phyloP scores from a whole-genome alignment of 1,140 invertebrate species.

The Harlomillsia oculata region DNA sequence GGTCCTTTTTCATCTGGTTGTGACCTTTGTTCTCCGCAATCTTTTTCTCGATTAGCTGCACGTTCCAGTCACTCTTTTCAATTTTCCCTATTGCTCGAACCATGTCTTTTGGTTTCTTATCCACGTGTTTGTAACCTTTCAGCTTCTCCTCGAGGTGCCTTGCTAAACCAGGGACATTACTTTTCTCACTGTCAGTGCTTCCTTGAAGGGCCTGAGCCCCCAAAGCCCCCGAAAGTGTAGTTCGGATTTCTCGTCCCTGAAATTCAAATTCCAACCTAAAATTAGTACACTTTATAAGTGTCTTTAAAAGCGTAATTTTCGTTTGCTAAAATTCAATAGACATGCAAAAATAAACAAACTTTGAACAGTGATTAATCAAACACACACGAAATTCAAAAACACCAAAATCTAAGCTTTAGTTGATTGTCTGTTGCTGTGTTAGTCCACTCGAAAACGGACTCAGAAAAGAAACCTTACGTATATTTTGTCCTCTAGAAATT shows the following conservation, averaged over 20 bases:
- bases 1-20: constrained; percentile 50
- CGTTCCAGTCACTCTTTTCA: constrained; percentile 83
- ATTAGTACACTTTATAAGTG: neutral
- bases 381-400: too few species aligned
- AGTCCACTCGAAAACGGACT: too few species aligned
- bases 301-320: too few species aligned
- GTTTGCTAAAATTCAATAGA: too few species aligned
- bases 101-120: constrained; percentile 76
- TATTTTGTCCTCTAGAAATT: constrained; percentile 63
- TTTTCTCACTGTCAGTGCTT: constrained; percentile 48
- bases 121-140: constrained; percentile 44
- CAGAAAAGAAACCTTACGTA: constrained; percentile 10
- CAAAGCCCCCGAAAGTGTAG: constrained; percentile 29
- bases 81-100: constrained; percentile 79
- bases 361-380: too few species aligned
- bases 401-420: too few species aligned
- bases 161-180: constrained; percentile 56
- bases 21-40: constrained; percentile 65
- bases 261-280: constrained; percentile 30
- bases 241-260: constrained; percentile 56
- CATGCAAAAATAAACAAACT: too few species aligned
- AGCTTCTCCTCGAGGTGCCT: constrained; percentile 59
- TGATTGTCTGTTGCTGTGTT: too few species aligned
- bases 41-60: constrained; percentile 81
- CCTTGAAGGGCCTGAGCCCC: constrained; percentile 19